Evolutionary conservation across 2,888 invertebrate genomes (phyloP).

Genomic region (Nudaria mundana): DNA sequence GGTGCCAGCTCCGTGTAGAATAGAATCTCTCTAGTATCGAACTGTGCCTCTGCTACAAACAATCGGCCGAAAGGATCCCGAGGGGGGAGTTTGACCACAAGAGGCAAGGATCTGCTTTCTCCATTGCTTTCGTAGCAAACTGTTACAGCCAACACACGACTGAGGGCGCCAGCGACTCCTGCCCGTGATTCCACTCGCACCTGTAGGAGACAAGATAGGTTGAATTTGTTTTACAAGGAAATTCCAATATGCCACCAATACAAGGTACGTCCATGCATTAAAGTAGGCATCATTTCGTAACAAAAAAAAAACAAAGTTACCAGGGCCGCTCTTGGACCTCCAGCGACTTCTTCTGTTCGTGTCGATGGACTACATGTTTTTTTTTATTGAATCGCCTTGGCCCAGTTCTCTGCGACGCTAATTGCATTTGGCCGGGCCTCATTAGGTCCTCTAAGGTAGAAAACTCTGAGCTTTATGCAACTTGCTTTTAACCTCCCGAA

Average conservation of each 20-base stretch:
- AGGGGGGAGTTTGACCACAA: slow-evolving; percentile 89
- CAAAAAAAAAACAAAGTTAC: no score
- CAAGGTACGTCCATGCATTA: background rate
- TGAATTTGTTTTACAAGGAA: no score
- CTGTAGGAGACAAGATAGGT: slow-evolving; percentile 39
- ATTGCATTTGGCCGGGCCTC: no score
- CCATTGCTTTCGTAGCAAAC: slow-evolving; percentile 81
- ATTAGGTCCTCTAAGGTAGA: no score
- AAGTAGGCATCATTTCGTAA: no score
- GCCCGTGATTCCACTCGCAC: slow-evolving; percentile 75
- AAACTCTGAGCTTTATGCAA: no score
- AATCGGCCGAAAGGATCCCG: slow-evolving; percentile 89
- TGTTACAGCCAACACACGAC: slow-evolving; percentile 88
- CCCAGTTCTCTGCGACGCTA: no score
- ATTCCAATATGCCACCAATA: background rate
- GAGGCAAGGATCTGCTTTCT: slow-evolving; percentile 58
- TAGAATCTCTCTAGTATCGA: slow-evolving; percentile 90
- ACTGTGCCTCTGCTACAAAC: slow-evolving; percentile 91
- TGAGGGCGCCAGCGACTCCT: slow-evolving; percentile 87
- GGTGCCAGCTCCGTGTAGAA: slow-evolving; percentile 90
- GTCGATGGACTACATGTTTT: no score
- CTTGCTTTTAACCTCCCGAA: no score
- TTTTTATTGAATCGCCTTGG: no score
- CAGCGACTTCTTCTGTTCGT: no score
- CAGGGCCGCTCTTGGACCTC: no score